Percentiles rank a stretch among this genome's conserved stretches.
These are phyloP conservation scores for Drosophila nigrodunni DNA, from an alignment of 1,140 invertebrate species.

Conservation along the genomic window DNA sequence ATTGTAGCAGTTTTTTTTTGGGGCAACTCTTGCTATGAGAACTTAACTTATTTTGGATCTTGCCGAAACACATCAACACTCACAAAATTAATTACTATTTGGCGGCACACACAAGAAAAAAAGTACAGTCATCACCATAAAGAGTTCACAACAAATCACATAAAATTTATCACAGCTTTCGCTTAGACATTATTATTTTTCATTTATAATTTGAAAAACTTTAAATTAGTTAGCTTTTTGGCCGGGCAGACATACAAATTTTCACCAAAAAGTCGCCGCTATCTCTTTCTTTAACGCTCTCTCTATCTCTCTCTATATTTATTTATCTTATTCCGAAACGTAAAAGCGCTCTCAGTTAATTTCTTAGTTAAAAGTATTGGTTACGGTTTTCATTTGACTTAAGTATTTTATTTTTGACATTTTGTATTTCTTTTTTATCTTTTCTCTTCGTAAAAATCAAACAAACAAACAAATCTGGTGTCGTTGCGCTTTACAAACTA, in stretches of 20 bases:
- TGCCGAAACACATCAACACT: slow-evolving; percentile 15
- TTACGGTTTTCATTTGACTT: slow-evolving; percentile 72
- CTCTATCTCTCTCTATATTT: slow-evolving; percentile 30
- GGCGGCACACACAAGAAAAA: slow-evolving; percentile 18
- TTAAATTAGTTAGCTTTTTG: slow-evolving; percentile 60
- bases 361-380: slow-evolving; percentile 60
- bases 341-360: slow-evolving; percentile 58
- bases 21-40: slow-evolving; percentile 71
- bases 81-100: slow-evolving; percentile 22
- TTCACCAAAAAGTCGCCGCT: slow-evolving; percentile 42
- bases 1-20: slow-evolving; percentile 35
- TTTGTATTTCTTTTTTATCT: slow-evolving; percentile 77
- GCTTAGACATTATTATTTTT: slow-evolving; percentile 58
- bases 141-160: slow-evolving; percentile 24
- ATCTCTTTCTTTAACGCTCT: slow-evolving; percentile 39
- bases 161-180: slow-evolving; percentile 62
- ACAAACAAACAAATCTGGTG: slow-evolving; percentile 65
- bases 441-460: slow-evolving; percentile 65
- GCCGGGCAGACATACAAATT: slow-evolving; percentile 54
- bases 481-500: slow-evolving; percentile 75
- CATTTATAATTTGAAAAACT: slow-evolving; percentile 43
- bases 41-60: slow-evolving; percentile 58
- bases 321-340: slow-evolving; percentile 45
- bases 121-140: slow-evolving; percentile 23
- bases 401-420: slow-evolving; percentile 79